These are phyloP conservation scores for Lithophane ornitopus DNA, from an alignment of 2,888 invertebrate species.

Conservation along the genomic window DNA sequence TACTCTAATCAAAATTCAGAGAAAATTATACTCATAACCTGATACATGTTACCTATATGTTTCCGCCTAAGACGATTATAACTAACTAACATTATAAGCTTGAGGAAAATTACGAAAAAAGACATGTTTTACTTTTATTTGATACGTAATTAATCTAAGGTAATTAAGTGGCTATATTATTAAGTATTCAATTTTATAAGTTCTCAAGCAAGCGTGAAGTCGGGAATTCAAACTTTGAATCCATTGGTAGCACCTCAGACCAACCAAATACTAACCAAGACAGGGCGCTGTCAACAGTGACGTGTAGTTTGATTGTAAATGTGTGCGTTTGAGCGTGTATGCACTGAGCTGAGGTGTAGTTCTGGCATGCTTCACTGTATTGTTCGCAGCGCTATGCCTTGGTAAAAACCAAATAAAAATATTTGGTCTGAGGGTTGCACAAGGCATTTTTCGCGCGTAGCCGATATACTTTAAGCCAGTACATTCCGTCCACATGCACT, in stretches of 20 bases:
- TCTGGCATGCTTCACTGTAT: too few species aligned
- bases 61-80: not conserved
- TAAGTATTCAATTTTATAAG: not conserved
- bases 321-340: too few species aligned
- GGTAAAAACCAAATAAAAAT: too few species aligned
- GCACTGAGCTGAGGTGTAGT: too few species aligned
- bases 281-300: too few species aligned
- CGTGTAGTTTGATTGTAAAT: too few species aligned
- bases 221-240: not conserved
- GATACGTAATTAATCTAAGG: not conserved
- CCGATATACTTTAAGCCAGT: not conserved
- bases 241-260: not conserved
- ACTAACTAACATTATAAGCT: too few species aligned
- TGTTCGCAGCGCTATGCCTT: too few species aligned
- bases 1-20: slow-evolving; percentile 16
- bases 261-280: too few species aligned
- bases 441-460: not conserved
- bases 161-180: not conserved
- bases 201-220: not conserved
- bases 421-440: not conserved
- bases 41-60: not conserved
- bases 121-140: not conserved
- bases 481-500: slow-evolving; percentile 6
- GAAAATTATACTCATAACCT: not conserved
- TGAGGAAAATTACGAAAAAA: not conserved